phyloP scores from a whole-genome alignment of 2,113 vertebrate genomes.

The Amblyornis subalaris region DNA sequence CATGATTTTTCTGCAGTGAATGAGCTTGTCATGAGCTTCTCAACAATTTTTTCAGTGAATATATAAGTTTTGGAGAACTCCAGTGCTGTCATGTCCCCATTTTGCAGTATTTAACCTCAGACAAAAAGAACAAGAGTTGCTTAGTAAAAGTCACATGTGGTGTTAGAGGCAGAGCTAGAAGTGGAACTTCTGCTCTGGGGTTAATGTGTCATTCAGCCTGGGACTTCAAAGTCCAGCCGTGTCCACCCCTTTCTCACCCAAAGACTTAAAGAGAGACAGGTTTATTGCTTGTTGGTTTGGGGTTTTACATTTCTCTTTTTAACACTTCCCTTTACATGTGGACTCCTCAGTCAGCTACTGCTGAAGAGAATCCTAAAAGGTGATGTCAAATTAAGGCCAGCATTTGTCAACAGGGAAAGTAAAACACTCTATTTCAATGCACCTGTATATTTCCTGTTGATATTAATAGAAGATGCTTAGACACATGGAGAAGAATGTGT shows the following conservation, averaged over 20 bases:
- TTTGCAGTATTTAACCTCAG: background rate
- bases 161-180: background rate
- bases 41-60: background rate
- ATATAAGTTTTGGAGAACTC: background rate
- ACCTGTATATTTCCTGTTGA: background rate
- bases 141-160: background rate
- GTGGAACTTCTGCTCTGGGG: background rate
- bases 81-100: background rate
- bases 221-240: background rate
- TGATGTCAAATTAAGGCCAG: background rate
- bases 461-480: background rate
- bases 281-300: background rate
- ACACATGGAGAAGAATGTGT: background rate
- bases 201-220: background rate
- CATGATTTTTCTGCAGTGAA: background rate
- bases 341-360: background rate
- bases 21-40: background rate
- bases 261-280: background rate
- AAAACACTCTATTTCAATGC: background rate
- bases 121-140: background rate
- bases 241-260: background rate
- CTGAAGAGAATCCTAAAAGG: background rate
- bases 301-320: background rate
- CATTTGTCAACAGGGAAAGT: background rate
- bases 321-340: background rate